Evolutionary conservation across 35 echinoderm and acorn worm species (phyloP).

Genomic region (Diadema setosum): DNA sequence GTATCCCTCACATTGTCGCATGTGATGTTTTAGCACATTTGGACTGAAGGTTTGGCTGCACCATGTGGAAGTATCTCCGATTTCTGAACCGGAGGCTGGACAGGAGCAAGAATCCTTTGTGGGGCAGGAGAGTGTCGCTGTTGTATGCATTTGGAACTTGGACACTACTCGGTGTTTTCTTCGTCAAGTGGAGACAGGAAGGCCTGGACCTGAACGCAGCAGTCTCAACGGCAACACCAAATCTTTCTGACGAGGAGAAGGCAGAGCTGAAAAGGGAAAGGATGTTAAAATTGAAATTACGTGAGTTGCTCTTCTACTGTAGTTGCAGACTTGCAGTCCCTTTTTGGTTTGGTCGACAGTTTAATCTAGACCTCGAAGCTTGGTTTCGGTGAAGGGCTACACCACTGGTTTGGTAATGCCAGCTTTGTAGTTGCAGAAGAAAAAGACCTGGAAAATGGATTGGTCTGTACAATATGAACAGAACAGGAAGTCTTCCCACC

Average conservation of each 20-base stretch:
- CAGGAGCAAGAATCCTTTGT: neutral
- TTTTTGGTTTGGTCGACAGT: neutral
- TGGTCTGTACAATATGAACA: neutral
- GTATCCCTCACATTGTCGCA: too few species aligned
- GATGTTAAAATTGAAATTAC: neutral
- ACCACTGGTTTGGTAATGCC: neutral
- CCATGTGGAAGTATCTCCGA: neutral
- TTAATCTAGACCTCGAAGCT: too few species aligned
- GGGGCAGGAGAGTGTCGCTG: neutral
- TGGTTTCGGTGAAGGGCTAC: too few species aligned
- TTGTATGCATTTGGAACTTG: neutral
- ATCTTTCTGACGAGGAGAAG: neutral
- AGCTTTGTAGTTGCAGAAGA: neutral
- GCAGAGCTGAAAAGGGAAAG: neutral
- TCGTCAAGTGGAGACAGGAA: neutral
- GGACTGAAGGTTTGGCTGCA: too few species aligned
- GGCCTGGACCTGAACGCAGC: neutral
- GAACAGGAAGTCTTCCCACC: too few species aligned
- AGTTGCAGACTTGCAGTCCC: too few species aligned
- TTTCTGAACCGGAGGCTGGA: neutral
- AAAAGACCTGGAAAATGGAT: neutral
- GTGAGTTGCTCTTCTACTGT: too few species aligned
- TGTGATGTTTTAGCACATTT: too few species aligned
- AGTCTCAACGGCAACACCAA: neutral
- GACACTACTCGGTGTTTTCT: neutral